Evolutionary conservation across 1,140 invertebrate genomes (phyloP).

Genomic region (Anastrepha obliqua): DNA sequence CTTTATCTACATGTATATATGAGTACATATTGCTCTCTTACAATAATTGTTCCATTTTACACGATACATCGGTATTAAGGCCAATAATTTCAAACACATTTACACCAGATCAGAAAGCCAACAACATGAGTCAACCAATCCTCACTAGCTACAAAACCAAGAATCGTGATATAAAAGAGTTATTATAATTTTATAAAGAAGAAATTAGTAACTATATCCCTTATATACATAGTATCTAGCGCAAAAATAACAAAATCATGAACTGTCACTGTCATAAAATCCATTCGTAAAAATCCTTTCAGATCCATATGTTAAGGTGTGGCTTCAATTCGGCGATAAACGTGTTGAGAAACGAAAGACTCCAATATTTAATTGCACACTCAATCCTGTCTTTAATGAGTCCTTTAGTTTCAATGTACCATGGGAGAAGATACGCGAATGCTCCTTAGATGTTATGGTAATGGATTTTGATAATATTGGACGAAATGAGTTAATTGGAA

Average conservation of each 20-base stretch:
- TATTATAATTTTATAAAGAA: neutral
- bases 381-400: constrained; percentile 95
- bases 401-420: constrained; percentile 94
- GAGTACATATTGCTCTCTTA: no score
- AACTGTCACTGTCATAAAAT: constrained; percentile 42
- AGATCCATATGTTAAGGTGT: constrained; percentile 98
- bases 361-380: constrained; percentile 94
- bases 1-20: no score
- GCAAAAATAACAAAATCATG: constrained; percentile 23
- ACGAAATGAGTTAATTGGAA: constrained; percentile 92
- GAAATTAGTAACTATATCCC: neutral
- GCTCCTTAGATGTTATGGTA: constrained; percentile 92
- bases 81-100: no score
- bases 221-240: neutral
- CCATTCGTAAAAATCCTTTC: constrained; percentile 41
- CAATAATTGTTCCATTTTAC: no score
- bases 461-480: constrained; percentile 97
- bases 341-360: constrained; percentile 96
- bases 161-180: neutral
- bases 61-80: no score
- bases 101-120: no score
- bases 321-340: constrained; percentile 96
- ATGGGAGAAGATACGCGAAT: constrained; percentile 95
- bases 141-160: neutral
- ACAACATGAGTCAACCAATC: neutral